Evolutionary conservation across 2,888 invertebrate species (phyloP).

Genomic region (Orthosia incerta): DNA sequence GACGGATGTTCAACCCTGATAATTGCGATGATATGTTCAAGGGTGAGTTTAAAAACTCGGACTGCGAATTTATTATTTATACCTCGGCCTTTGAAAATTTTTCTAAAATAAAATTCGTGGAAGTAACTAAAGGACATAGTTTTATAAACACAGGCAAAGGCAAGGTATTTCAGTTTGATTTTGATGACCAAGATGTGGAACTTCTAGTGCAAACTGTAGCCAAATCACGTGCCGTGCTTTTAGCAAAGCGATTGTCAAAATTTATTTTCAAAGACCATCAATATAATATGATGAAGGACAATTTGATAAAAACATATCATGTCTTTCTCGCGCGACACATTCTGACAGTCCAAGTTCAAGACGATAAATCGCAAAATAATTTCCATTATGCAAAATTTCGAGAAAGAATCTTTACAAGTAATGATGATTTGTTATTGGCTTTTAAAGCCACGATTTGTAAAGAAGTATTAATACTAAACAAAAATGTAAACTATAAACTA

Average conservation of each 20-base stretch:
- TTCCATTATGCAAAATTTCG: constrained; percentile 38
- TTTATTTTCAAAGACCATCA: constrained; percentile 49
- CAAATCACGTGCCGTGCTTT: constrained; percentile 42
- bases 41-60: constrained; percentile 34
- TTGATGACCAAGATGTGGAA: constrained; percentile 50
- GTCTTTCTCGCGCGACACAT: constrained; percentile 48
- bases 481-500: constrained; percentile 3
- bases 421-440: constrained; percentile 28
- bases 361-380: neutral
- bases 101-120: constrained; percentile 23
- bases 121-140: constrained; percentile 8
- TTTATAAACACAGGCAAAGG: constrained; percentile 47
- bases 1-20: constrained; percentile 33
- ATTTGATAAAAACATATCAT: constrained; percentile 57
- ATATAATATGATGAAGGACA: constrained; percentile 52
- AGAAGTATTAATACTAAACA: constrained; percentile 31
- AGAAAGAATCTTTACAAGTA: constrained; percentile 36
- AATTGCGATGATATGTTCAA: constrained; percentile 50
- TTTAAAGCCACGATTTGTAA: constrained; percentile 39
- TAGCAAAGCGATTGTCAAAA: constrained; percentile 51
- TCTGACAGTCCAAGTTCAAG: constrained; percentile 11
- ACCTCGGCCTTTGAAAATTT: constrained; percentile 51
- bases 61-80: constrained; percentile 60
- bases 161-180: constrained; percentile 50
- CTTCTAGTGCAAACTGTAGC: constrained; percentile 38